Percentiles rank a stretch among this genome's conserved stretches.
Evolutionary conservation across 2,888 invertebrate species (phyloP).

Genomic region (Campopleginae sp.): DNA sequence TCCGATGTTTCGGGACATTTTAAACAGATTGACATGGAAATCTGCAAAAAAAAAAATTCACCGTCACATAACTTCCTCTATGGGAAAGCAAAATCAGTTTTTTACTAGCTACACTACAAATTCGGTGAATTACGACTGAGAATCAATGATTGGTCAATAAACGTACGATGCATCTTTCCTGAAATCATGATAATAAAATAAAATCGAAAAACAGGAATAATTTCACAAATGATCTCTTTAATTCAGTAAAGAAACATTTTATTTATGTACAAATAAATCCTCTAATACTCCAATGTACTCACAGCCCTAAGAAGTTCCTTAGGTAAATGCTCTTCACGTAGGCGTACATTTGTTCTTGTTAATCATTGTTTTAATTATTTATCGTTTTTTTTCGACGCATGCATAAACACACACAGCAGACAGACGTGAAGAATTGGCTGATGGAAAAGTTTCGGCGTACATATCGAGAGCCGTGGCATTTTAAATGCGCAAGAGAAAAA

Average conservation of each 20-base stretch:
- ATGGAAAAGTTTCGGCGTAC: conserved; percentile 37
- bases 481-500: conserved; percentile 55
- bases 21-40: no score
- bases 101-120: not conserved
- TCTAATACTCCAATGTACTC: conserved; percentile 82
- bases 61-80: no score
- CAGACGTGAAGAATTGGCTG: conserved; percentile 51
- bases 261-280: conserved; percentile 83
- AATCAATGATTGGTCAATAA: not conserved
- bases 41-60: no score
- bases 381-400: conserved; percentile 21
- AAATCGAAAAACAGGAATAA: not conserved
- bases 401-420: conserved; percentile 34
- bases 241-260: conserved; percentile 78
- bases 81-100: no score
- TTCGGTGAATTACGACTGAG: no score
- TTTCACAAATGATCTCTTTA: conserved; percentile 16
- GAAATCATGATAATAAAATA: not conserved
- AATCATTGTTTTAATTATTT: conserved; percentile 16
- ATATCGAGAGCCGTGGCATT: conserved; percentile 55
- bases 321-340: conserved; percentile 78
- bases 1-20: no score
- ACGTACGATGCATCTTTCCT: not conserved
- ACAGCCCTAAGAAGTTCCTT: conserved; percentile 83
- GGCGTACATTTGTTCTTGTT: conserved; percentile 49